Evolutionary conservation across 2,888 invertebrate species (phyloP).

Genomic region (Crioceris asparagi): DNA sequence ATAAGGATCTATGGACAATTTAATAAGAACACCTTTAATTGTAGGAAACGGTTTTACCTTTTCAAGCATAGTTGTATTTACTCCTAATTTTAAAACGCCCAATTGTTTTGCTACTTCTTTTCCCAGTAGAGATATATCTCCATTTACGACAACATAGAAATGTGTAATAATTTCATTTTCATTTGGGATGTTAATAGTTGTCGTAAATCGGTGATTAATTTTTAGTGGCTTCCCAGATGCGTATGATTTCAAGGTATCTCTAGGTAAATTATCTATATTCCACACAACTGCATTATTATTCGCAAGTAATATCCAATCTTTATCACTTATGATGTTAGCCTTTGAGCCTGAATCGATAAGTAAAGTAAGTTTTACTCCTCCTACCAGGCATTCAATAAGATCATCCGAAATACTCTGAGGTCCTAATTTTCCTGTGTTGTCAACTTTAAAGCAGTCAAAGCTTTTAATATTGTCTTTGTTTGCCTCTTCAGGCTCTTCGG

Average conservation of each 20-base stretch:
- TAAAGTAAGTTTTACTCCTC: conserved; percentile 13
- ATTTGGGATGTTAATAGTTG: conserved; percentile 8
- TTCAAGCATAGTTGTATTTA: conserved; percentile 9
- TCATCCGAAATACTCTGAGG: conserved; percentile 13
- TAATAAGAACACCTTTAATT: conserved; percentile 15
- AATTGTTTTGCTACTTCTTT: conserved; percentile 17
- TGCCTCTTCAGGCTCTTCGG: neutral
- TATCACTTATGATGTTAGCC: conserved; percentile 15
- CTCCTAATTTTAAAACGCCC: conserved; percentile 18
- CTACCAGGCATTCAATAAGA: conserved; percentile 12
- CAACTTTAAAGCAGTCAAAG: conserved; percentile 9
- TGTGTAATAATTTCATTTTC: conserved; percentile 10
- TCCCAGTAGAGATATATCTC: conserved; percentile 15
- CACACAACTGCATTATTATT: conserved; percentile 12
- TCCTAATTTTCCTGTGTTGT: neutral
- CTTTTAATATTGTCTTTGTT: neutral
- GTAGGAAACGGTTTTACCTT: conserved; percentile 14
- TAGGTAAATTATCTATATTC: conserved; percentile 8
- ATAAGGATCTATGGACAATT: conserved; percentile 12
- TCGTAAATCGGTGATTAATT: conserved; percentile 9
- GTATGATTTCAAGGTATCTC: conserved; percentile 12
- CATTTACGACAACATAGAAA: conserved; percentile 17
- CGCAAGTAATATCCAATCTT: conserved; percentile 16
- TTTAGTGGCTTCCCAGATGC: neutral
- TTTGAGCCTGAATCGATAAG: conserved; percentile 18